Evolutionary conservation across 2,888 invertebrate genomes (phyloP).

Genomic region (Lapara coniferarum): DNA sequence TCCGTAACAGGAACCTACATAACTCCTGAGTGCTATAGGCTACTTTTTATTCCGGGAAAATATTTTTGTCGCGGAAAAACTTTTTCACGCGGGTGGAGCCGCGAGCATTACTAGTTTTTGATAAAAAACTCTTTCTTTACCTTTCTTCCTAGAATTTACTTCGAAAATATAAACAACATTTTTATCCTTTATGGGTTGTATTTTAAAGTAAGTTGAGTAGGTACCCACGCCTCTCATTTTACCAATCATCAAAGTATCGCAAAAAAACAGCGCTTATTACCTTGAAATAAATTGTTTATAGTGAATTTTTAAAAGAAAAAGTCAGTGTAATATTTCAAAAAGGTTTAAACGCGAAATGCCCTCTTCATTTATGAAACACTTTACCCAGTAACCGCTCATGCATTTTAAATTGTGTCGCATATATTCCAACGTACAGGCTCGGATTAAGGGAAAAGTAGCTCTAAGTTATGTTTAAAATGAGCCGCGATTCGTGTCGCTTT

Average conservation of each 20-base stretch:
- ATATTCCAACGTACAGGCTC: constrained; percentile 11
- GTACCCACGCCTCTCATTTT: too few relatives aligned
- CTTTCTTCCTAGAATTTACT: background rate
- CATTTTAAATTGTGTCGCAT: constrained; percentile 21
- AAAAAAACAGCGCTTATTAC: background rate
- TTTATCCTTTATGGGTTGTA: background rate
- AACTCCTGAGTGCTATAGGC: too few relatives aligned
- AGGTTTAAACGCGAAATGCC: constrained; percentile 10
- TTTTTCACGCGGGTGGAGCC: too few relatives aligned
- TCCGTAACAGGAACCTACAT: too few relatives aligned
- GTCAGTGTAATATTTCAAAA: constrained; percentile 6
- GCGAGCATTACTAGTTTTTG: too few relatives aligned
- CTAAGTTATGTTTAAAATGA: too few relatives aligned
- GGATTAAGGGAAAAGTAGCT: background rate
- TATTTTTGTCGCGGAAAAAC: too few relatives aligned
- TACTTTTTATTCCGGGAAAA: too few relatives aligned
- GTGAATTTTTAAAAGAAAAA: constrained; percentile 1
- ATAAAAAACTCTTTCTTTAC: too few relatives aligned
- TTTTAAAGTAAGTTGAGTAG: too few relatives aligned
- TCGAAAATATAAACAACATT: background rate
- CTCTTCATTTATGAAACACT: constrained; percentile 17
- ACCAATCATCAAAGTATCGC: background rate
- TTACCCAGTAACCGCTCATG: constrained; percentile 10
- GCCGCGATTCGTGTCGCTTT: too few relatives aligned
- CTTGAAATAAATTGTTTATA: background rate